Evolutionary conservation across 2,797 vertebrate genomes (phyloP), one percentile per base, ranked within the genome.

Genomic region (Clarias pachynema): DNA sequence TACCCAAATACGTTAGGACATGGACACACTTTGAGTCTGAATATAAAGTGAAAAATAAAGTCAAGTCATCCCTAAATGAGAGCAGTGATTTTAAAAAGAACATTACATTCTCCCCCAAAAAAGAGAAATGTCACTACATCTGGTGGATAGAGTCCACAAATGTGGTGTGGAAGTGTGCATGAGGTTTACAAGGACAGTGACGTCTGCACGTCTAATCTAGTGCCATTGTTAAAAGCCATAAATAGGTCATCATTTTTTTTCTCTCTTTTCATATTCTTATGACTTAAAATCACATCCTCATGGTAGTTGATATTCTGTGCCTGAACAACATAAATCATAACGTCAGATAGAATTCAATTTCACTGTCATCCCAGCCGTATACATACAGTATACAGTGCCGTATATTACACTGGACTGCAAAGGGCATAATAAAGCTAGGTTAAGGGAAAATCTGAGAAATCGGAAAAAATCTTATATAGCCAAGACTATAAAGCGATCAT

Each of bases 291-390:
- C 56, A 40, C 57, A 62, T 62, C 34, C 59, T 40, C 22, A 26
- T 40, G 22, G 34, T n/a, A 34, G 22, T 26, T 79, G 34, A 79
- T 40, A 62, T 40, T 79, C 22, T 3, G 31, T 40, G 57, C 57
- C 22, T 62, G 75, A 79, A 62, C 12, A 62, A n/a, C 18, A 62
- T 40, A 59, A 77, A 14, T 79, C 75, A 79, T 79, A n/a, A 62
- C 16, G 75, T 62, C 34, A 79, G 31, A n/a, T 62, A 79, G 62
- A 79, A 79, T 62, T 24, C 22, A 40, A 24, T 79, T 79, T 62
- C 59, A 62, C 22, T 62, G 12, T 62, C 57, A n/a, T 79, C 75
- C 22, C 57, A 62, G 75, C 57, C 56, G n/a, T n/a, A 40, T 79
- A n/a, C 75, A 78, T 78, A 49, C 44, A 14, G 44, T 49, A 78